Evolutionary conservation across 2,113 vertebrate genomes (phyloP).

Genomic region (Crotalus viridis): DNA sequence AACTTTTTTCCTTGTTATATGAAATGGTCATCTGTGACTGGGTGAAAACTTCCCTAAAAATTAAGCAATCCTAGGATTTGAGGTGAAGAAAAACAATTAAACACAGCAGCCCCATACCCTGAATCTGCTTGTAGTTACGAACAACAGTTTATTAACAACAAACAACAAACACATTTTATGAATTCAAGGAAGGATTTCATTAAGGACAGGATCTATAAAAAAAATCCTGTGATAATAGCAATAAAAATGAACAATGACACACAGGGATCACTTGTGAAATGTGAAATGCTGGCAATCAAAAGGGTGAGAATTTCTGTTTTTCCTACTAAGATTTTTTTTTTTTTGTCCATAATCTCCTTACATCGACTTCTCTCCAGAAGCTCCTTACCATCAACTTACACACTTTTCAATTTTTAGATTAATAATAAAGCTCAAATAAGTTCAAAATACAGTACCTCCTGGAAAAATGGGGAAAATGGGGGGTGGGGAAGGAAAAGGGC

Average conservation of each 20-base stretch:
- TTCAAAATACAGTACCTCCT: too few relatives aligned
- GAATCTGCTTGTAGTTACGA: background rate
- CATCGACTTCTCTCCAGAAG: background rate
- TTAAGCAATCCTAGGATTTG: background rate
- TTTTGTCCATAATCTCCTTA: too few relatives aligned
- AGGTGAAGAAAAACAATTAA: background rate
- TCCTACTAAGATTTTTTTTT: background rate
- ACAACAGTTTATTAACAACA: background rate
- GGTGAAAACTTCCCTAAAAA: too few relatives aligned
- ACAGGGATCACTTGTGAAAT: background rate
- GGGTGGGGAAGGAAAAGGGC: too few relatives aligned
- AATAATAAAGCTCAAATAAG: too few relatives aligned
- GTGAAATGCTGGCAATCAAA: background rate
- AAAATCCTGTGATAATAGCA: background rate
- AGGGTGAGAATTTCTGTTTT: background rate
- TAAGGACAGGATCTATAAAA: background rate
- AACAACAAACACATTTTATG: background rate
- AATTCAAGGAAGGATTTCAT: background rate
- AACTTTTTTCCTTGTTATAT: background rate
- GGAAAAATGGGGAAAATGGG: too few relatives aligned
- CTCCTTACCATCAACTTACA: background rate
- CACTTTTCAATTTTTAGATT: background rate
- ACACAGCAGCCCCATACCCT: background rate
- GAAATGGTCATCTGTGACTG: background rate
- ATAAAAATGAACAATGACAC: background rate